Evolutionary conservation across 2,797 vertebrate species (phyloP).

Genomic region (Poeciliopsis infans): DNA sequence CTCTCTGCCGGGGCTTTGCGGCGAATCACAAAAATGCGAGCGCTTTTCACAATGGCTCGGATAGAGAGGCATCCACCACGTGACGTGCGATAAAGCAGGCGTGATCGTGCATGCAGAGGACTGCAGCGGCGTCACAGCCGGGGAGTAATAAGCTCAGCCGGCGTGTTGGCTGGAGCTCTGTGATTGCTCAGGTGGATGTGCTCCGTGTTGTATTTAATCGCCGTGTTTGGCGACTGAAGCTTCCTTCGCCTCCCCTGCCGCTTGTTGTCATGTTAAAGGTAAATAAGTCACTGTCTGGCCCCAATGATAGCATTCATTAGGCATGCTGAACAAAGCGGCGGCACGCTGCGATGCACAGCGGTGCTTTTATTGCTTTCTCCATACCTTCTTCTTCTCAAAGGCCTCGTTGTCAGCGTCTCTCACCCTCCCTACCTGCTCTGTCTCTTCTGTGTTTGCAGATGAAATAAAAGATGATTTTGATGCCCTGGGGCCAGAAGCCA

Average conservation of each 20-base stretch:
- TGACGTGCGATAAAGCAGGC: conserved; percentile 67
- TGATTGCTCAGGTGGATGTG: conserved; percentile 81
- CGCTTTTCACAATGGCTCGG: conserved; percentile 36
- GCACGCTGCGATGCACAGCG: conserved; percentile 61
- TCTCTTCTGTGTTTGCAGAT: conserved; percentile 80
- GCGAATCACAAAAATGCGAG: conserved; percentile 49
- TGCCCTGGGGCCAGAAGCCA: conserved; percentile 90
- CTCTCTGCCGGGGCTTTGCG: conserved; percentile 45
- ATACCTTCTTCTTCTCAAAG: conserved; percentile 67
- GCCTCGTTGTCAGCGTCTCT: conserved; percentile 60
- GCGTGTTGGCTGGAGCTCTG: conserved; percentile 68
- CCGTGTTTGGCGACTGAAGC: conserved; percentile 71
- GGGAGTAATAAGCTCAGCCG: conserved; percentile 69
- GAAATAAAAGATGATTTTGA: conserved; percentile 99
- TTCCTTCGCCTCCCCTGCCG: conserved; percentile 60
- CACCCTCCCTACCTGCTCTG: conserved; percentile 39
- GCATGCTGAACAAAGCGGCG: conserved; percentile 80
- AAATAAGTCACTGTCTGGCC: conserved; percentile 87
- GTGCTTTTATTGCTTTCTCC: conserved; percentile 67
- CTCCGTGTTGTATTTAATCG: conserved; percentile 75
- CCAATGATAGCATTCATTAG: conserved; percentile 85
- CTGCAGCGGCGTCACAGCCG: conserved; percentile 65
- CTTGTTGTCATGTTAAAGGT: conserved; percentile 88
- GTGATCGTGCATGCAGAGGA: conserved; percentile 68
- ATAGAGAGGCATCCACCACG: conserved; percentile 58